A percentile compares a stretch with the other conserved stretches of the same genome.
phyloP scores from a whole-genome alignment of 2,888 invertebrate species.

The Perizoma affinitatum region DNA sequence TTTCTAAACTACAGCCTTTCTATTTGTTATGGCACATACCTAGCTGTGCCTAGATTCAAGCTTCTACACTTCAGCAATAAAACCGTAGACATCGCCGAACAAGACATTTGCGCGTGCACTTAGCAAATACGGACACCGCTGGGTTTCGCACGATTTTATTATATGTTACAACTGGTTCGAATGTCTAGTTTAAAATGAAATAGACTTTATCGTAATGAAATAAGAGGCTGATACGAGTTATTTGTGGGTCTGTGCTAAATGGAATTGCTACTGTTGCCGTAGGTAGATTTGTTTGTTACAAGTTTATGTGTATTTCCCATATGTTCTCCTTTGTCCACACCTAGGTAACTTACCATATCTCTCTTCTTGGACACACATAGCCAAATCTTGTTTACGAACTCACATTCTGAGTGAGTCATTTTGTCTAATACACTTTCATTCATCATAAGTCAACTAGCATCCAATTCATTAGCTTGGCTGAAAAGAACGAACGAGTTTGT shows the following conservation, averaged over 20 bases:
- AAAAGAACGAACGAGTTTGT: constrained; percentile 8
- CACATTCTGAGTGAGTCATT: neutral
- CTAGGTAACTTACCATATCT: too few relatives aligned
- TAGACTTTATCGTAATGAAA: constrained; percentile 32
- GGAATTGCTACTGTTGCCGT: constrained; percentile 5
- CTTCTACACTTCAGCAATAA: constrained; percentile 38
- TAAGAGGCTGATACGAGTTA: constrained; percentile 16
- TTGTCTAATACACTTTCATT: neutral
- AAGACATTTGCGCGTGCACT: constrained; percentile 63
- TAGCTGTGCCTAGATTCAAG: constrained; percentile 3
- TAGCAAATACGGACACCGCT: constrained; percentile 63
- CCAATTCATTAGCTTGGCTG: neutral
- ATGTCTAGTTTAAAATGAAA: constrained; percentile 7
- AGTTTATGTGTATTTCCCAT: too few relatives aligned
- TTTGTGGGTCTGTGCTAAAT: constrained; percentile 2
- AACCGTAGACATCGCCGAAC: constrained; percentile 50
- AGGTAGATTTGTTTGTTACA: too few relatives aligned
- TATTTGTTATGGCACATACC: neutral
- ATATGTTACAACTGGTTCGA: constrained; percentile 45
- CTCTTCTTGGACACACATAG: too few relatives aligned
- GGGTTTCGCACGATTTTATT: constrained; percentile 70
- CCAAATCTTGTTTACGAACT: neutral
- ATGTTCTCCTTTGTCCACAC: too few relatives aligned
- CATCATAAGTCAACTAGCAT: neutral
- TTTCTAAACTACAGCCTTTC: neutral